Percentiles rank a stretch among this genome's conserved stretches.
Evolutionary conservation across 1,140 invertebrate genomes (phyloP).

Genomic region (Glossosoma conforme): DNA sequence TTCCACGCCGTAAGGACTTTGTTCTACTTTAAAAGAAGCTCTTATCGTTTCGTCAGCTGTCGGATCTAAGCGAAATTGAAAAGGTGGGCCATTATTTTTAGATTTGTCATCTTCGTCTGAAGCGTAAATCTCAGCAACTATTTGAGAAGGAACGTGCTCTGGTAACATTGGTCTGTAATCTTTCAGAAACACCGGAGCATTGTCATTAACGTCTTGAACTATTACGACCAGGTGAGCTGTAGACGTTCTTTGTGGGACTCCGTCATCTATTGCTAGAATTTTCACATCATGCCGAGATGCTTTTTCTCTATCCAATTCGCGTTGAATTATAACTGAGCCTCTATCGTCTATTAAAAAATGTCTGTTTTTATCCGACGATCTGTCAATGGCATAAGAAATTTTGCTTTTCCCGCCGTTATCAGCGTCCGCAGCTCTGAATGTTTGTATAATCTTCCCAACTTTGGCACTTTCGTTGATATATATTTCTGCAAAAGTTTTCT

Average conservation of each 20-base stretch:
- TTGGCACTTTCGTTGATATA: conserved; percentile 58
- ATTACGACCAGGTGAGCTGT: conserved; percentile 61
- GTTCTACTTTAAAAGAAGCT: conserved; percentile 57
- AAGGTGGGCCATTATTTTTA: conserved; percentile 60
- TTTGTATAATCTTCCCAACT: conserved; percentile 55
- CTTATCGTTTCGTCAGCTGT: conserved; percentile 55
- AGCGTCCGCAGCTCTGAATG: conserved; percentile 57
- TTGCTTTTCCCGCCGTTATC: conserved; percentile 55
- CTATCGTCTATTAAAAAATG: conserved; percentile 56
- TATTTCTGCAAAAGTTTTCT: conserved; percentile 56
- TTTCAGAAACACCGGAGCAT: conserved; percentile 51
- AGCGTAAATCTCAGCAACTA: conserved; percentile 57
- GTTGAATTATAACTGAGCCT: conserved; percentile 57
- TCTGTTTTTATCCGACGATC: conserved; percentile 52
- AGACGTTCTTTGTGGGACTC: conserved; percentile 57
- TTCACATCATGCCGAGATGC: conserved; percentile 54
- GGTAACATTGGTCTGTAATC: conserved; percentile 60
- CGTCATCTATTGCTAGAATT: conserved; percentile 61
- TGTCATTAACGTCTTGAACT: conserved; percentile 67
- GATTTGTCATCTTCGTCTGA: conserved; percentile 59
- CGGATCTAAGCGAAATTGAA: conserved; percentile 57
- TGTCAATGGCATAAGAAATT: conserved; percentile 54
- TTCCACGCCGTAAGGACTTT: conserved; percentile 56
- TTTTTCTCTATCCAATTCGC: conserved; percentile 53
- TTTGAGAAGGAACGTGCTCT: conserved; percentile 56